phyloP scores from a whole-genome alignment of 64 coral and sea anemone species.

The Montipora foliosa region DNA sequence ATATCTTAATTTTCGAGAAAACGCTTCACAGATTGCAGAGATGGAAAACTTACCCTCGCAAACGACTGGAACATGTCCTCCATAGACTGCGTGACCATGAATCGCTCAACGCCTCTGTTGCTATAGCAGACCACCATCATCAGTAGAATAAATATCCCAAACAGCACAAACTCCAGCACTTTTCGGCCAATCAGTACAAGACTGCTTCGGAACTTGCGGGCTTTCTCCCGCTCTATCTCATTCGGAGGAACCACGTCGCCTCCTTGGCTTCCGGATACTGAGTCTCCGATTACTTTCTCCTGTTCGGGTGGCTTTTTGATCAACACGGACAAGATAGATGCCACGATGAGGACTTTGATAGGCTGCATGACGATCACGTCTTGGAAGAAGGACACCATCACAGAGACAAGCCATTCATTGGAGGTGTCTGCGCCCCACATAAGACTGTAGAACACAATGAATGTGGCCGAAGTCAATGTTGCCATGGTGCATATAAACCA shows the following conservation, averaged over 20 bases:
- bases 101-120: constrained; percentile 52
- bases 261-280: constrained; percentile 3
- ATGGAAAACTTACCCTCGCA: constrained; percentile 32
- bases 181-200: constrained; percentile 46
- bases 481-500: constrained; percentile 70
- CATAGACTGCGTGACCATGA: constrained; percentile 59
- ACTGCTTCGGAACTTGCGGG: constrained; percentile 48
- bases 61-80: constrained; percentile 39
- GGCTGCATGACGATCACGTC: constrained; percentile 76
- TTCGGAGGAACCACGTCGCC: neutral
- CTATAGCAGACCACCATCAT: constrained; percentile 67
- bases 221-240: constrained; percentile 50
- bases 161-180: constrained; percentile 63
- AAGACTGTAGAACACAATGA: constrained; percentile 67
- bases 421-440: constrained; percentile 75
- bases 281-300: constrained; percentile 55
- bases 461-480: constrained; percentile 40
- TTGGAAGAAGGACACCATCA: constrained; percentile 81
- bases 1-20: too few relatives aligned
- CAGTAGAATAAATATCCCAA: constrained; percentile 45
- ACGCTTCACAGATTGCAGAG: too few relatives aligned
- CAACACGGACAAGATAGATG: constrained; percentile 54
- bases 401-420: constrained; percentile 72
- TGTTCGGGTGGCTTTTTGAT: constrained; percentile 69
- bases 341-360: constrained; percentile 57